A percentile compares a stretch with the other conserved stretches of the same genome.
phyloP scores from a whole-genome alignment of 2,113 vertebrate species.

The Brachypteracias leptosomus region DNA sequence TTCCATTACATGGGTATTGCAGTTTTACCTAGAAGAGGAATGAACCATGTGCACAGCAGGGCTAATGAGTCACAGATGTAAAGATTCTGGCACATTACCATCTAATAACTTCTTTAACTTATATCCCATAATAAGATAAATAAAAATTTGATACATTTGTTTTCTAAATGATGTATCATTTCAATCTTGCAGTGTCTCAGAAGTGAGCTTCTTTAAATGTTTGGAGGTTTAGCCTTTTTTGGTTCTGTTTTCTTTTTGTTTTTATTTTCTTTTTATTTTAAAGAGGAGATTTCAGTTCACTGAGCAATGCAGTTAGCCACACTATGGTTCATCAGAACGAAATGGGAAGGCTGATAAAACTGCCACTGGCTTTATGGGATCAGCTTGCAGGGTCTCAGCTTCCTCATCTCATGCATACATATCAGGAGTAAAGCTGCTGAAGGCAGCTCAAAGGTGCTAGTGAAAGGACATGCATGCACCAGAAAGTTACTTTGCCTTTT shows the following conservation, averaged over 20 bases:
- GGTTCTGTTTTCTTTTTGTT: constrained; percentile 11
- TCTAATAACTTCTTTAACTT: constrained; percentile 73
- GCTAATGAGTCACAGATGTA: constrained; percentile 81
- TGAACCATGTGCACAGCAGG: constrained; percentile 56
- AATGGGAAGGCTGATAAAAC: not conserved
- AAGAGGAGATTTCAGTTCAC: constrained; percentile 31
- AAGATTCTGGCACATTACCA: constrained; percentile 63
- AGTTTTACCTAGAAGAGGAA: constrained; percentile 58
- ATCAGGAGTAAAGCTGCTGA: not conserved
- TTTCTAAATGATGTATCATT: constrained; percentile 61
- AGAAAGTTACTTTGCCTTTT: not conserved
- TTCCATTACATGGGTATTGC: constrained; percentile 42
- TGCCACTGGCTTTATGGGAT: not conserved
- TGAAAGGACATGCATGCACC: not conserved
- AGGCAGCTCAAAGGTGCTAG: not conserved
- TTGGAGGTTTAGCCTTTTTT: constrained; percentile 38
- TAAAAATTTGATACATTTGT: constrained; percentile 70
- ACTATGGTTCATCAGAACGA: not conserved
- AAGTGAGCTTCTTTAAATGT: constrained; percentile 14
- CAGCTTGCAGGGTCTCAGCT: not conserved
- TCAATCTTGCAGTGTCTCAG: constrained; percentile 29
- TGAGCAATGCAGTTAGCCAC: not conserved
- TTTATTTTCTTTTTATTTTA: no score
- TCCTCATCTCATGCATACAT: not conserved
- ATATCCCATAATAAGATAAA: constrained; percentile 70